A percentile compares a stretch with the other conserved stretches of the same genome.
Conservation (phyloP, 1,140 invertebrate genomes). For the Fragariocoptes setiger region DNA sequence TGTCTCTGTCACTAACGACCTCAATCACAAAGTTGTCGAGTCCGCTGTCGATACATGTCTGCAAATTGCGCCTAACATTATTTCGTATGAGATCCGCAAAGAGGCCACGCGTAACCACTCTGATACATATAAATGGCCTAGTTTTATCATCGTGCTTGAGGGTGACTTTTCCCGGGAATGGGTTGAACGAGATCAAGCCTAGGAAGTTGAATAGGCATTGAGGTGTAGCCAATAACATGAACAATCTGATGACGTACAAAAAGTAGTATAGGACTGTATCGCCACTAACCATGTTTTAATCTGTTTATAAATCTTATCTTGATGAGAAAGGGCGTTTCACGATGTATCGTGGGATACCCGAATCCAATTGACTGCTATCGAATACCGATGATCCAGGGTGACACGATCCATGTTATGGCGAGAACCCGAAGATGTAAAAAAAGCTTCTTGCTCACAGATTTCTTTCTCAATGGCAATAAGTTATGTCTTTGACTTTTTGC, state of each 20-base stretch:
- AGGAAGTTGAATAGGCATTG: slow-evolving; percentile 61
- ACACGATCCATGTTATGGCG: too few relatives aligned
- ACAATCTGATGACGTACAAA: slow-evolving; percentile 41
- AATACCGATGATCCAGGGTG: too few relatives aligned
- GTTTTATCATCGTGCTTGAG: slow-evolving; percentile 28
- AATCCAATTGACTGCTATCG: too few relatives aligned
- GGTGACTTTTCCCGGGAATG: slow-evolving; percentile 66
- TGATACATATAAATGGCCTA: slow-evolving; percentile 66
- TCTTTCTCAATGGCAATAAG: too few relatives aligned
- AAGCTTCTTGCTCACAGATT: too few relatives aligned
- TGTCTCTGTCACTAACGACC: slow-evolving; percentile 75
- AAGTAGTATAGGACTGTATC: too few relatives aligned
- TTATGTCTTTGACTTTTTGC: too few relatives aligned
- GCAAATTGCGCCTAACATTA: slow-evolving; percentile 60
- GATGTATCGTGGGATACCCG: too few relatives aligned
- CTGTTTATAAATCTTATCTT: too few relatives aligned
- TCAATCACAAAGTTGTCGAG: slow-evolving; percentile 87
- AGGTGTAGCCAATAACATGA: slow-evolving; percentile 41
- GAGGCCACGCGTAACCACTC: slow-evolving; percentile 76
- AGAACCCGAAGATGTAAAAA: too few relatives aligned
- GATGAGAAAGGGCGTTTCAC: too few relatives aligned
- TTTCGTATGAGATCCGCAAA: slow-evolving; percentile 61
- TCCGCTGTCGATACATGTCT: slow-evolving; percentile 53
- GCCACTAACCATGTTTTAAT: too few relatives aligned
- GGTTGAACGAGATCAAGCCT: slow-evolving; percentile 65